A percentile compares a stretch with the other conserved stretches of the same genome.
Evolutionary conservation across 2,113 vertebrate species (phyloP).

Genomic region (Talpa occidentalis): DNA sequence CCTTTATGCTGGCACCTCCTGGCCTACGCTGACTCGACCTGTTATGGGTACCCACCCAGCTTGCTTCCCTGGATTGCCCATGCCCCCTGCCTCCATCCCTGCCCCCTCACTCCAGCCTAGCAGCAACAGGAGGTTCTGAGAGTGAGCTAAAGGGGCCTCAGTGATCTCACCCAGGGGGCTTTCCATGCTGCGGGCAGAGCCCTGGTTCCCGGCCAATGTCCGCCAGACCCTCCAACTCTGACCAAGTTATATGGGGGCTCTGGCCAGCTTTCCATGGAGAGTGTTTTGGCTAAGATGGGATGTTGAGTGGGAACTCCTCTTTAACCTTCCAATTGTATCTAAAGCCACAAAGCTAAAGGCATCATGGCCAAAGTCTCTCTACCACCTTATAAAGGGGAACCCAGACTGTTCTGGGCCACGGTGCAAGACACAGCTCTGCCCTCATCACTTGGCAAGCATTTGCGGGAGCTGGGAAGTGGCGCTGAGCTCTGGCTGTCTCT

Average conservation of each 20-base stretch:
- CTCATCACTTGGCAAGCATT: neutral
- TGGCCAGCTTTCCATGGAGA: neutral
- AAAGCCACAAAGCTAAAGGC: neutral
- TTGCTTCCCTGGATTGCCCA: neutral
- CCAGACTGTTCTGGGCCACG: neutral
- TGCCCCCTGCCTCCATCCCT: neutral
- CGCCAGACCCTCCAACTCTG: neutral
- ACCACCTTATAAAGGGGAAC: neutral
- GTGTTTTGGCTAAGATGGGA: neutral
- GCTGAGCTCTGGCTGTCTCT: neutral
- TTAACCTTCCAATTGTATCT: neutral
- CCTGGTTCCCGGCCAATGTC: neutral
- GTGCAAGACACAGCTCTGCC: neutral
- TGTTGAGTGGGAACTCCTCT: neutral
- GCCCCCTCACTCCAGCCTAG: neutral
- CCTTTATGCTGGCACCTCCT: neutral
- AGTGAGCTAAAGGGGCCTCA: neutral
- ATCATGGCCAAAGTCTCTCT: neutral
- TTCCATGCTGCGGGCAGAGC: neutral
- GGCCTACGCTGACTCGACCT: neutral
- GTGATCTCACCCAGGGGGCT: neutral
- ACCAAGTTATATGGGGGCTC: neutral
- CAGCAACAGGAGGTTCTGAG: neutral
- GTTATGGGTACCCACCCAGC: neutral
- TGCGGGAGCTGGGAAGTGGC: neutral